Evolutionary conservation across 2,113 vertebrate genomes (phyloP), one percentile per base, ranked within the genome.

Genomic region (Philantomba maxwellii): DNA sequence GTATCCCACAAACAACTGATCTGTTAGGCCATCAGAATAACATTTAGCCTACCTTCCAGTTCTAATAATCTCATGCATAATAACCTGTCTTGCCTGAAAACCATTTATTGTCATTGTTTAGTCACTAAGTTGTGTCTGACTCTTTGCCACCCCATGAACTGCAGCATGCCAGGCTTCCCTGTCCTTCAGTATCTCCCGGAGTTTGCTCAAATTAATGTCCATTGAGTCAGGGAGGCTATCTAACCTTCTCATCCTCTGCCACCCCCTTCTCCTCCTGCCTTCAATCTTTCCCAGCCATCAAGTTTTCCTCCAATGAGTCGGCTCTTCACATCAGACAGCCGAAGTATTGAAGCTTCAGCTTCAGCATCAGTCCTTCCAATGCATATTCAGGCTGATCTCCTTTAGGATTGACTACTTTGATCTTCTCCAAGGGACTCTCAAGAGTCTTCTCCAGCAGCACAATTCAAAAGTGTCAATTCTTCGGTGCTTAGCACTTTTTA

Each of bases 51-150:
- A 77, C 39, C 45, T 82, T 94, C 53, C 23, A 73, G 26, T 85
- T 78, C 43, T 87, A 26, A 53, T 87, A 53, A 64, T 89, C 26
- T 82, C 30, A n/a, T n/a, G 2, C 49, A 87, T 47, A 49, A 55
- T 93, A 95, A 89, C 5, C 26, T 89, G 45, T 66, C 83, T 90
- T 90, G 55, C 89, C 55, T 92, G 23, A 84, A 97, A 95, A 62
- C 4, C 7, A 47, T 58, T 70, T 70, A 70, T 70, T 70, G 66
- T 39, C 19, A 39, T 70, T 70, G 10, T 73, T 39, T 23, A 73
- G 66, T 6, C 10, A 0, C 66, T 39, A 73, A 73, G 21, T 23
- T 73, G 66, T 73, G 21, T 73, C 66, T 73, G 21, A 73, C 66
- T 73, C n/a, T 70, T 70, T 39, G 36, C 36, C 66, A 73, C 36